Percentiles rank a stretch among this genome's conserved stretches.
Evolutionary conservation across 53 echinoderm and acorn worm genomes (phyloP).

Genomic region (Zoroaster sp.): DNA sequence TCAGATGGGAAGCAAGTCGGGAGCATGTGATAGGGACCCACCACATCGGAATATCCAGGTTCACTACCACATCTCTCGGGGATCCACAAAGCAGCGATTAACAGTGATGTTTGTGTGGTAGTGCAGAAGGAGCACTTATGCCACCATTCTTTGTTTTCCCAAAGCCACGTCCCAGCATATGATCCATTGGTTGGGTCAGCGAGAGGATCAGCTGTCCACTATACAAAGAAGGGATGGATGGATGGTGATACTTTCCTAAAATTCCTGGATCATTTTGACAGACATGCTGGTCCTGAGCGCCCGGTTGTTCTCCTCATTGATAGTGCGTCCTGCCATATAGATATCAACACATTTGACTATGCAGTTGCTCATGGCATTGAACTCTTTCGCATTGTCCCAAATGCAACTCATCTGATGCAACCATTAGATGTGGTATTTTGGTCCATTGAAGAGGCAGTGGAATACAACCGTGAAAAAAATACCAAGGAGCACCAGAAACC

Average conservation of each 20-base stretch:
- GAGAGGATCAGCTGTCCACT: not conserved
- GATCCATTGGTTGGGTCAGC: not conserved
- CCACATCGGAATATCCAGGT: not conserved
- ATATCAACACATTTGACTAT: too few species aligned
- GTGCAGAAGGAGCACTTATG: not conserved
- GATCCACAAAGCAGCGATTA: not conserved
- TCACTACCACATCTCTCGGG: not conserved
- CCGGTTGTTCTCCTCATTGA: too few species aligned
- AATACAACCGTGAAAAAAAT: too few species aligned
- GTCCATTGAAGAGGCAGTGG: too few species aligned
- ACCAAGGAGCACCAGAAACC: not conserved
- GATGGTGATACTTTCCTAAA: too few species aligned
- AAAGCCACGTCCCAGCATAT: not conserved
- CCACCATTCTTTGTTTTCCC: conserved; percentile 8
- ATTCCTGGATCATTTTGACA: too few species aligned
- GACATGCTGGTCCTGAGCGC: too few species aligned
- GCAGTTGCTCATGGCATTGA: too few species aligned
- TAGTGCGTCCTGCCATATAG: too few species aligned
- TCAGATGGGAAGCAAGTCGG: conserved; percentile 9
- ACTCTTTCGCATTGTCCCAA: too few species aligned
- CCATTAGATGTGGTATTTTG: too few species aligned
- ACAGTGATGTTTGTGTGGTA: conserved; percentile 9
- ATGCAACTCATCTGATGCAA: too few species aligned
- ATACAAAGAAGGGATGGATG: conserved; percentile 24
- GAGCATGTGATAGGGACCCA: not conserved